Conservation (phyloP, 2,797 vertebrate species). For the Uromys caudimaculatus region DNA sequence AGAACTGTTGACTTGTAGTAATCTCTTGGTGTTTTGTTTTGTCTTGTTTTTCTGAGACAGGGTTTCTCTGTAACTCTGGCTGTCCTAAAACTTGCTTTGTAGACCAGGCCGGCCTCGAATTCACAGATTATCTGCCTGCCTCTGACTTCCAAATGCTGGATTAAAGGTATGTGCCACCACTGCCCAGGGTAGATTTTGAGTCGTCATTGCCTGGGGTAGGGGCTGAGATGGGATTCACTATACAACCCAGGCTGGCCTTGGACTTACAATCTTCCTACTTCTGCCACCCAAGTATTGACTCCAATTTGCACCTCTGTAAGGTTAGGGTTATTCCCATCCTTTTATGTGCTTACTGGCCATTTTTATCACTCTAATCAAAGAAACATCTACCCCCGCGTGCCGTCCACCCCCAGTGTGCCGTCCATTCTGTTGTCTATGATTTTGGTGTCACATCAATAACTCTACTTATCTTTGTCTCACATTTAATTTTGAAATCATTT, state of each 20-base stretch:
- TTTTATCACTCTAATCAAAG: neutral
- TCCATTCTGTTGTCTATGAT: neutral
- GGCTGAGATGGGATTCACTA: neutral
- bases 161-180: no score
- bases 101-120: no score
- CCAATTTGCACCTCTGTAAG: neutral
- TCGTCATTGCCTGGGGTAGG: no score
- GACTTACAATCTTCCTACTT: neutral
- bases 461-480: neutral
- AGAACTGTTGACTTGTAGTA: neutral
- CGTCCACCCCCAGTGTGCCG: neutral
- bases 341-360: neutral
- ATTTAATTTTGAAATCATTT: slow-evolving; percentile 49
- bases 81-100: no score
- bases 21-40: neutral
- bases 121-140: no score
- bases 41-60: neutral
- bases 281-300: neutral
- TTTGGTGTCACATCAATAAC: neutral
- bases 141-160: no score
- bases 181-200: neutral
- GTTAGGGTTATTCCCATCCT: neutral
- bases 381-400: neutral
- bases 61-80: neutral
- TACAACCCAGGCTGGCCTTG: neutral